Evolutionary conservation across 2,888 invertebrate genomes (phyloP), one percentile per base, ranked within the genome.

Genomic region (Callyntrura sp.): DNA sequence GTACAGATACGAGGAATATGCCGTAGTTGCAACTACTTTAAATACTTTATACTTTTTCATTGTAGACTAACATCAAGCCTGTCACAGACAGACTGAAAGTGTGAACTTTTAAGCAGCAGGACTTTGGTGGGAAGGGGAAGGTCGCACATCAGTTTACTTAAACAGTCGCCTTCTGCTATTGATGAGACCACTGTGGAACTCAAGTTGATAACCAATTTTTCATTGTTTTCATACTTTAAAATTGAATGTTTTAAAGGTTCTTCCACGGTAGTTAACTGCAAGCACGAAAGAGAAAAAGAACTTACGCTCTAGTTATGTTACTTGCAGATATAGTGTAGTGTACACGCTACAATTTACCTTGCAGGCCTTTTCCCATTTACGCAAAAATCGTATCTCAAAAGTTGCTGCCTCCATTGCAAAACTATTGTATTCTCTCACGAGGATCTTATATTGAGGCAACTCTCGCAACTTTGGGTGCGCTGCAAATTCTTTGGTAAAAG

Each of bases 401-500:
- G 97, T 96, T 91, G 95, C 95, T 68, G 98, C 95, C 92, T 86
- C 86, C 95, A 87, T 87, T 92, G 97, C 96, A 9, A 98, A 97
- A 93, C 97, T 96, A 93, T 96, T 96, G 94, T 97, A 97, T 92
- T 97, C 96, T 94, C 96, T 96, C 93, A 97, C 96, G 90, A 98
- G 95, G 93, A 98, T 97, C 0, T 95, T 96, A 0, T 97, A 97
- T 17, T 97, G 95, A 0, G 97, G 96, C 91, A 98, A 94, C 8
- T 96, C 96, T 93, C 96, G 96, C 79, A 98, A 94, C 14, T 98
- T 96, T 0, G 96, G 96, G 94, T 98, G 98, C 11, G 96, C 96
- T 11, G 96, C 96, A 0, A 98, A 97, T 73, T 96, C 97, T 91
- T 97, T 96, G 94, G 98, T 97, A 0, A 98, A 96, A 94, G 97